Base-by-base conservation (phyloP, 2,888 invertebrate species). In the Dynastes tityus region DNA sequence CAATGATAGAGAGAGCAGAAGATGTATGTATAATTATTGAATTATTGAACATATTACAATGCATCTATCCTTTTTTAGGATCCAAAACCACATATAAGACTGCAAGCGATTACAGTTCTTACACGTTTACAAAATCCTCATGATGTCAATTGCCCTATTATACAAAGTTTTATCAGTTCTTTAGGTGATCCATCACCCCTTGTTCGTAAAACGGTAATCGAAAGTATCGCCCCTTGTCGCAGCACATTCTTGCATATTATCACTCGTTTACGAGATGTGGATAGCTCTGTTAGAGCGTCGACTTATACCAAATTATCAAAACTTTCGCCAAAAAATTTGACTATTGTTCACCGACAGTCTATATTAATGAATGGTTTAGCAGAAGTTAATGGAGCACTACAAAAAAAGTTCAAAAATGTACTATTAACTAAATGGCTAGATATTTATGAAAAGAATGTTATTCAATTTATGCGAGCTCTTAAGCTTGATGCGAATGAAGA, bases 81-180 rank as follows among this genome's bases (percentile, higher is more conserved):
- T 85, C 91, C 93, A 8, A 92, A 94, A 64, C 91, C 94, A 0
- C 92, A 92, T 71, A 95, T 97, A 2, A 91, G 97, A 27, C 93
- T 94, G 51, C 94, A 96, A 83, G 97, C 97, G 0, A 94, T 96
- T 0, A 88, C 92, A 40, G 95, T 96, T 0, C 89, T 97, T 58
- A 93, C 94, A 77, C 91, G 97, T 3, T 89, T 97, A 0, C 97
- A 97, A 87, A 94, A 95, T 83, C 96, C 96, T 0, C 89, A 89
- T 68, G 93, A 95, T 84, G 91, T 91, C 0, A 91, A 94, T 49
- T 97, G 97, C 87, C 92, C 92, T 1, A 93, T 97, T 0, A 93
- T 96, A 0, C 91, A 92, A 82, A 91, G 93, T 0, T 95, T 94
- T 83, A 90, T 93, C 84, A 94, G 95, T 81, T 90, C 95, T 88